Conservation (phyloP, 2,888 invertebrate genomes). For the Pemphredon lugubris region DNA sequence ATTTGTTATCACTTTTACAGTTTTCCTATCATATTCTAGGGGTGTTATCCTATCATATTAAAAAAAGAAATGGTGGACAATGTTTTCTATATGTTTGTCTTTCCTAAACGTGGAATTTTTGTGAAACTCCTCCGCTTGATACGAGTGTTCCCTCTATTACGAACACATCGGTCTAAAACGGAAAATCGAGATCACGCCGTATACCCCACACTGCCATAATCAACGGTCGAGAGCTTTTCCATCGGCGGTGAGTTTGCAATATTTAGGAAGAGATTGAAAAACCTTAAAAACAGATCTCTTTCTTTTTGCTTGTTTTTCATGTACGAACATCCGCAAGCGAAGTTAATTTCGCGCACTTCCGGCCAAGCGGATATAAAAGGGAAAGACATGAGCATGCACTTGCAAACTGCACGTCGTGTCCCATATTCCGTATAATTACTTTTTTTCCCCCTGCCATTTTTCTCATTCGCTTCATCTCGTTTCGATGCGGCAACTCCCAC, state of each 20-base stretch:
- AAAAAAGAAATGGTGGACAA: no score
- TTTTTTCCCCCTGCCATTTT: slow-evolving; percentile 33
- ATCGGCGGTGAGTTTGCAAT: not conserved
- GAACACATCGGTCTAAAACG: not conserved
- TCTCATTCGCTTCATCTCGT: slow-evolving; percentile 3
- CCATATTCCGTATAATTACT: slow-evolving; percentile 64
- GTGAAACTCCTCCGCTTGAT: no score
- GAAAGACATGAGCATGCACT: slow-evolving; percentile 1
- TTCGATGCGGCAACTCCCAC: slow-evolving; percentile 13
- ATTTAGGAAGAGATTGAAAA: not conserved
- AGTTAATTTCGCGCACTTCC: slow-evolving; percentile 45
- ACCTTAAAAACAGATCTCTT: not conserved
- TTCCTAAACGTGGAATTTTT: no score
- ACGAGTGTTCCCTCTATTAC: no score
- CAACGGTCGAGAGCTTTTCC: not conserved
- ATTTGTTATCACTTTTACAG: no score
- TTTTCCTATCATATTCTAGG: no score
- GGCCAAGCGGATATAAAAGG: not conserved
- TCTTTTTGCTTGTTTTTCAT: not conserved
- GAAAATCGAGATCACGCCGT: not conserved
- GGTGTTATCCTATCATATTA: no score
- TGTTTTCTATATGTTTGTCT: no score
- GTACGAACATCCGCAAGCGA: slow-evolving; percentile 2
- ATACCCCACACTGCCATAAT: not conserved
- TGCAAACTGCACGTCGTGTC: slow-evolving; percentile 27